These are phyloP conservation scores for Schrankia costaestrigalis DNA, from an alignment of 2,888 invertebrate species.

Conservation along the genomic window DNA sequence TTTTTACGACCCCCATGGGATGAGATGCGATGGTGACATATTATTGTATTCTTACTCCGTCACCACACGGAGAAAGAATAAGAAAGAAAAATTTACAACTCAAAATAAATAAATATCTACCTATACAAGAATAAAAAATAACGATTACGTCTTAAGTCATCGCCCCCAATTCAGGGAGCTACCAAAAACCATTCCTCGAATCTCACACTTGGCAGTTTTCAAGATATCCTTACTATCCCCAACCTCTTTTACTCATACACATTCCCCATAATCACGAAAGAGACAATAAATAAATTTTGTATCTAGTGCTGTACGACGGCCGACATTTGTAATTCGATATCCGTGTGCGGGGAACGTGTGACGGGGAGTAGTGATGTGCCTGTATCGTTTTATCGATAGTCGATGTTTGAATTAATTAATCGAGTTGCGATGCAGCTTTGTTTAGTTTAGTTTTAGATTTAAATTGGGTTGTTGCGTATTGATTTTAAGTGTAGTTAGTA, in stretches of 20 bases:
- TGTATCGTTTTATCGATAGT: constrained; percentile 28
- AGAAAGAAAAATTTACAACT: neutral
- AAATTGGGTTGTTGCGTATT: constrained; percentile 5
- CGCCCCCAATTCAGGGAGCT: constrained; percentile 17
- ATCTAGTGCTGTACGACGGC: constrained; percentile 39
- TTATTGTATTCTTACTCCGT: no score
- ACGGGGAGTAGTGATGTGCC: constrained; percentile 37
- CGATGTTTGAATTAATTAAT: constrained; percentile 27
- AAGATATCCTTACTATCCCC: constrained; percentile 52
- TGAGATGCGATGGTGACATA: no score
- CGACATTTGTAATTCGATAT: constrained; percentile 64
- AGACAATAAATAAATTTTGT: constrained; percentile 29
- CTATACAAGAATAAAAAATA: constrained; percentile 18
- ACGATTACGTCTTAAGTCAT: constrained; percentile 14
- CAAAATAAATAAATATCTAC: constrained; percentile 1
- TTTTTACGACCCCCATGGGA: no score
- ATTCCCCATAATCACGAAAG: constrained; percentile 16
- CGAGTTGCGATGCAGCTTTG: neutral
- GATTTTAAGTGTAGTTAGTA: no score
- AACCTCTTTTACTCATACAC: constrained; percentile 27
- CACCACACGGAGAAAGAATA: no score
- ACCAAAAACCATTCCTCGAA: constrained; percentile 40
- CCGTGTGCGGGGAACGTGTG: constrained; percentile 55
- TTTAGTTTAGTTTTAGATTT: neutral
- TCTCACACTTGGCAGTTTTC: constrained; percentile 65